phyloP scores from a whole-genome alignment of 2,888 invertebrate genomes.

The Platynereis dumerilii region DNA sequence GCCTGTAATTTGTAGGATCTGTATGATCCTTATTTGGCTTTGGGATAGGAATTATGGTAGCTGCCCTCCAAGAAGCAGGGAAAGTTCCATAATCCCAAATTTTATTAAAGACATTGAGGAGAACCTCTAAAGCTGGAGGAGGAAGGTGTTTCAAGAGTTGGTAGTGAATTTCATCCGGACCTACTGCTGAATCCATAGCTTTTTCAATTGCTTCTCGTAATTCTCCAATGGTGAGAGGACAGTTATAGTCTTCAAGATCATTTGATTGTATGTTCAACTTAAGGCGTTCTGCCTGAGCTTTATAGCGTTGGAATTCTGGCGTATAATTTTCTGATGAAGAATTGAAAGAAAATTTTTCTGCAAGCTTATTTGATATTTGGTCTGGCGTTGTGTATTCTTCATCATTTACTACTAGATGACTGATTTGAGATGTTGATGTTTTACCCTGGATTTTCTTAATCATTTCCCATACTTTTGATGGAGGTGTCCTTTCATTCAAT shows the following conservation, averaged over 20 bases:
- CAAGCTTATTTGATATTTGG: too few species aligned
- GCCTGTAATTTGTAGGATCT: slow-evolving; percentile 39
- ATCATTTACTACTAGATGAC: too few species aligned
- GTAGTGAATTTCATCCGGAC: slow-evolving; percentile 11
- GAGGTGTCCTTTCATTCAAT: too few species aligned
- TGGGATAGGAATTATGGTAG: slow-evolving; percentile 34
- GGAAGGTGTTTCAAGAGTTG: slow-evolving; percentile 6
- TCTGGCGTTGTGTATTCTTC: too few species aligned
- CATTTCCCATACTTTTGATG: too few species aligned
- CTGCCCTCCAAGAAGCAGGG: slow-evolving; percentile 31
- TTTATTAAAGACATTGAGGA: slow-evolving; percentile 25
- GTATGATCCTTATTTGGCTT: slow-evolving; percentile 36
- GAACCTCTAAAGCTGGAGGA: background rate
- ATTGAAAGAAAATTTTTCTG: too few species aligned
- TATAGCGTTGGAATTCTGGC: too few species aligned
- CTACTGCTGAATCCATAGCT: background rate
- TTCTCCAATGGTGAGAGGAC: background rate
- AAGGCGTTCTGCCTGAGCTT: background rate
- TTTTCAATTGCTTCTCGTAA: background rate
- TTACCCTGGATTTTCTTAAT: too few species aligned
- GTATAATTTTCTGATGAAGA: too few species aligned
- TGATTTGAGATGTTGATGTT: too few species aligned
- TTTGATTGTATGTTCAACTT: background rate
- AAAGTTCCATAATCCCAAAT: slow-evolving; percentile 29
- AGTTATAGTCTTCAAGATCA: background rate